Evolutionary conservation across 2,797 vertebrate genomes (phyloP), one percentile per base, ranked within the genome.

Genomic region (Lepilemur ruficaudatus): DNA sequence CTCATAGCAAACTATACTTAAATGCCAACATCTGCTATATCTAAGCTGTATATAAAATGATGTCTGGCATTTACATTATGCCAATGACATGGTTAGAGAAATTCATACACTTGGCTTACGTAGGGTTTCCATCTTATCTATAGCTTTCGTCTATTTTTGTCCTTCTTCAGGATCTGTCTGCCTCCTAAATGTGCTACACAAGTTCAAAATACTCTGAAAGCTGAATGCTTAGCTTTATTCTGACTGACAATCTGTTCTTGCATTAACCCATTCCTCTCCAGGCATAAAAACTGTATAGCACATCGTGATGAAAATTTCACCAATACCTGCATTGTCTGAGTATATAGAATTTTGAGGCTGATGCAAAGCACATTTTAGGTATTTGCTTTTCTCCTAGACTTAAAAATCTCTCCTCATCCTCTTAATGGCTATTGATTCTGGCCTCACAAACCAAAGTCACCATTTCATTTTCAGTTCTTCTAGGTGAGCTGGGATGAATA

Each of bases 381-480:
- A 89, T 46, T 81, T 20, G 0, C 2, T 84, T 69, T 80, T 48
- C 28, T 30, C 61, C 69, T 80, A 55, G 25, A 97, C 97, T 86
- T 97, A 95, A 97, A 98, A 98, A 80, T 96, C 76, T 97, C 94
- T 97, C 95, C 73, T 98, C 97, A 97, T 95, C 79, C 95, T 70
- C 95, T 97, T 98, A 98, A 98, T 98, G 93, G 94, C 88, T 98
- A 98, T 99, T 98, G 98, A 98, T 98, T 98, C 96, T 97, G 92
- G 82, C 93, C 97, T 94, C 97, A 96, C 96, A 97, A 96, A 97
- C 96, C 96, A 97, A 97, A 98, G 96, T 96, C 94, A 73, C 86
- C 89, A 98, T 98, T 98, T 97, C 98, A 98, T 98, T 98, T 97
- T 97, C 97, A 92, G 86, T 90, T 79, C 97, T 91, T 87, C 59